Conservation (phyloP, 2,797 vertebrate genomes). For the Microcaecilia unicolor region DNA sequence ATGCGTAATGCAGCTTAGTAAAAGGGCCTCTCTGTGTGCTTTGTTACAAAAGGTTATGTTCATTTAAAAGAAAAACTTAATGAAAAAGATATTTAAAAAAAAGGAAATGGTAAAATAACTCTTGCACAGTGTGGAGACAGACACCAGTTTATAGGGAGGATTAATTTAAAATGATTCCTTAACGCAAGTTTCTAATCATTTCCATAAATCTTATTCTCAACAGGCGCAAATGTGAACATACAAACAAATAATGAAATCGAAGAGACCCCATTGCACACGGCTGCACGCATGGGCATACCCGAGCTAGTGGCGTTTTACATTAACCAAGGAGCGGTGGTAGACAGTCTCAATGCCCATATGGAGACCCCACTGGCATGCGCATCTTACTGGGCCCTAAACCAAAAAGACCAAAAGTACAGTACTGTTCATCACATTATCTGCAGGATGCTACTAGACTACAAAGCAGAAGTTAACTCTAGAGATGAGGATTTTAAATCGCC, state of each 20-base stretch:
- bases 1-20: too few relatives aligned
- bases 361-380: constrained; percentile 82
- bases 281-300: constrained; percentile 69
- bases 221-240: constrained; percentile 78
- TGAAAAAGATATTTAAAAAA: too few relatives aligned
- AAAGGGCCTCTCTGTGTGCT: too few relatives aligned
- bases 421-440: constrained; percentile 77
- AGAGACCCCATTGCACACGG: constrained; percentile 79
- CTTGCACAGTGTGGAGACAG: too few relatives aligned
- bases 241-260: constrained; percentile 68
- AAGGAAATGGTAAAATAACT: too few relatives aligned
- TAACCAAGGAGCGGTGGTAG: constrained; percentile 62
- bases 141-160: too few relatives aligned
- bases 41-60: too few relatives aligned
- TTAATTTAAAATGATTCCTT: too few relatives aligned
- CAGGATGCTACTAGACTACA: constrained; percentile 75
- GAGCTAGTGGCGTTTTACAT: constrained; percentile 77
- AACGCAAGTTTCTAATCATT: not conserved
- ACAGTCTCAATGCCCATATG: constrained; percentile 64
- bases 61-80: too few relatives aligned
- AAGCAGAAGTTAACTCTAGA: constrained; percentile 69
- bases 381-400: constrained; percentile 77
- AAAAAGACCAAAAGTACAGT: constrained; percentile 77
- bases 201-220: not conserved
- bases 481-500: constrained; percentile 85